These are phyloP conservation scores for Xanthorhoe designata DNA, from an alignment of 2,888 invertebrate species.

Conservation along the genomic window DNA sequence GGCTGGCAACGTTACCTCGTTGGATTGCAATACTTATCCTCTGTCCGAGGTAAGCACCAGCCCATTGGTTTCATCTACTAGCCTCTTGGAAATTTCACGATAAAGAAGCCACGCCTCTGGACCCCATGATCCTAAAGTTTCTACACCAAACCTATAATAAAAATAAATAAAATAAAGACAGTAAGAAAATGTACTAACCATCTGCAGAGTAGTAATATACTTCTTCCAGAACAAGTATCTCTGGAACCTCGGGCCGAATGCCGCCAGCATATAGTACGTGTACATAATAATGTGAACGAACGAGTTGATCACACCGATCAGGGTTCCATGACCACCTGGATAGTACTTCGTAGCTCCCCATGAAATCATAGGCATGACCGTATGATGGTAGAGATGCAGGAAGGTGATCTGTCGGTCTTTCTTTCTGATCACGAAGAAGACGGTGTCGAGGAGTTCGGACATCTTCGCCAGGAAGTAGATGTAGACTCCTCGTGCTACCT, in stretches of 20 bases:
- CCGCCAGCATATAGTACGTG: constrained; percentile 95
- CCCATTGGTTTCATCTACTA: too few species aligned
- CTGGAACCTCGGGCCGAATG: constrained; percentile 94
- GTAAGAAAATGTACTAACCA: constrained; percentile 47
- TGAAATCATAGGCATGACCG: constrained; percentile 96
- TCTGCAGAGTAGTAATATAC: constrained; percentile 92
- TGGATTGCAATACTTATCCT: too few species aligned
- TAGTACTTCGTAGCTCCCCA: constrained; percentile 97
- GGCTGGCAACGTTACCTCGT: too few species aligned
- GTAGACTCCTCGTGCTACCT: constrained; percentile 91
- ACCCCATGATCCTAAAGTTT: too few species aligned
- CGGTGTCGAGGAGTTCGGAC: constrained; percentile 95
- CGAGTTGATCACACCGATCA: constrained; percentile 95
- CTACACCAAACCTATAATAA: too few species aligned
- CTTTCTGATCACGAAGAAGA: constrained; percentile 97
- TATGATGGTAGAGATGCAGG: constrained; percentile 97
- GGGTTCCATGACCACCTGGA: constrained; percentile 95
- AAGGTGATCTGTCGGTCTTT: constrained; percentile 95
- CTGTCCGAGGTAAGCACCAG: too few species aligned
- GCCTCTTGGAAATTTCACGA: too few species aligned
- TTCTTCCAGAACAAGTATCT: constrained; percentile 97
- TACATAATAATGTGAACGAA: constrained; percentile 99
- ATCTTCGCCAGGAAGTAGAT: constrained; percentile 95
- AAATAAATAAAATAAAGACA: too few species aligned
- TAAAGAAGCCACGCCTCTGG: neutral